Evolutionary conservation across 2,888 invertebrate species (phyloP), one percentile per base, ranked within the genome.

Genomic region (Temnothorax rugatulus): DNA sequence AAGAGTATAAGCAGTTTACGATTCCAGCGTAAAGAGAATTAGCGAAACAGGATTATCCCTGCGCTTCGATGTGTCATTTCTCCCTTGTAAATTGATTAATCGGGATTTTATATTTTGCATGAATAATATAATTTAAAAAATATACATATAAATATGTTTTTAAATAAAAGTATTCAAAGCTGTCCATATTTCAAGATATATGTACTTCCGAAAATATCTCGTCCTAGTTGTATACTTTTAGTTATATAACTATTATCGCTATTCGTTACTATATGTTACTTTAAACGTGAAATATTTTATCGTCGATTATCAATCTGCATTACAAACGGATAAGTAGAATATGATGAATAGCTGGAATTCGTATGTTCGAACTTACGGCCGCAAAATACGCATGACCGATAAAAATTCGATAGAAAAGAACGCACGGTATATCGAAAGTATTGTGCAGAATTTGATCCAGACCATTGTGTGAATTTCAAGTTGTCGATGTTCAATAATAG

Each of bases 401-500:
- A 77, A 77, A 77, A 54, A 68, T 77, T 77, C 38, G 41, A 54
- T 54, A 41, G n/a, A n/a, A 11, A 68, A 69, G 69, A 77, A 68
- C 41, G 69, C 54, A 29, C n/a, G 77, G 9, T 69, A 44, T 68
- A 54, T 54, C 41, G 69, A 52, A 41, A 52, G 69, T 77, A 77
- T 77, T 68, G 77, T 77, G 69, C 41, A 68, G 68, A 77, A 54
- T 77, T 77, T 68, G 69, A 77, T n/a, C 77, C n/a, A 9, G 13
- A 4, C 77, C n/a, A 68, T 77, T 77, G 77, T 77, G 69, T 13
- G 52, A 54, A 77, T 77, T 77, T 77, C 69, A 68, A 77, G 69
- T 77, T 77, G 77, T n/a, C 69, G 68, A 77, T 77, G 68, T 54
- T 68, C 69, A 41, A 68, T 77, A 77, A 77, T 68, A 66, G 41